Percentiles rank a stretch among this genome's conserved stretches.
Evolutionary conservation across 1,140 invertebrate genomes (phyloP).

Genomic region (Neotoxoptera formosana): DNA sequence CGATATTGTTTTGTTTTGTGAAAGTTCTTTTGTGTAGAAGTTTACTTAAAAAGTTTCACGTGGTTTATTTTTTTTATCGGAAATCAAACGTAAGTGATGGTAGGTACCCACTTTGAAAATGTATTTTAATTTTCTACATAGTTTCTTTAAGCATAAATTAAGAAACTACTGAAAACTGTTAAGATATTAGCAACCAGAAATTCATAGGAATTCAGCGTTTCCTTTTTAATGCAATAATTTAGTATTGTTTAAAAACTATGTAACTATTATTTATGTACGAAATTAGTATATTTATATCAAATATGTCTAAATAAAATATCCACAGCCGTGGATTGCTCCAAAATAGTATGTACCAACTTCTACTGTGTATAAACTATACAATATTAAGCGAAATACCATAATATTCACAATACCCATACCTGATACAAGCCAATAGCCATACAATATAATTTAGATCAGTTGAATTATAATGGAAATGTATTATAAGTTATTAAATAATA

Average conservation of each 20-base stretch:
- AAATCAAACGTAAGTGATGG: background rate
- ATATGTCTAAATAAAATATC: too few relatives aligned
- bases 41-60: background rate
- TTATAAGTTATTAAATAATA: too few relatives aligned
- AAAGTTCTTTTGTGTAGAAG: background rate
- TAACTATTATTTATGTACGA: background rate
- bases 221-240: background rate
- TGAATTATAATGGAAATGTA: too few relatives aligned
- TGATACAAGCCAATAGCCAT: too few relatives aligned
- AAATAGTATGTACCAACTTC: too few relatives aligned
- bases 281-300: too few relatives aligned
- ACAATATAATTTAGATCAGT: too few relatives aligned
- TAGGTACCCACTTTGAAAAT: background rate
- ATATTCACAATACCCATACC: too few relatives aligned
- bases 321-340: too few relatives aligned
- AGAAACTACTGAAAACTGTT: background rate
- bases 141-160: background rate
- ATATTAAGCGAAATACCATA: too few relatives aligned
- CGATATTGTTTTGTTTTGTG: background rate
- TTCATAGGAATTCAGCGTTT: background rate
- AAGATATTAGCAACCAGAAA: background rate
- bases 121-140: background rate
- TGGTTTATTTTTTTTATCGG: background rate
- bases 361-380: too few relatives aligned
- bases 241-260: background rate